These are phyloP conservation scores for Ferdinandea cuprea DNA, from an alignment of 2,888 invertebrate species.

Conservation along the genomic window DNA sequence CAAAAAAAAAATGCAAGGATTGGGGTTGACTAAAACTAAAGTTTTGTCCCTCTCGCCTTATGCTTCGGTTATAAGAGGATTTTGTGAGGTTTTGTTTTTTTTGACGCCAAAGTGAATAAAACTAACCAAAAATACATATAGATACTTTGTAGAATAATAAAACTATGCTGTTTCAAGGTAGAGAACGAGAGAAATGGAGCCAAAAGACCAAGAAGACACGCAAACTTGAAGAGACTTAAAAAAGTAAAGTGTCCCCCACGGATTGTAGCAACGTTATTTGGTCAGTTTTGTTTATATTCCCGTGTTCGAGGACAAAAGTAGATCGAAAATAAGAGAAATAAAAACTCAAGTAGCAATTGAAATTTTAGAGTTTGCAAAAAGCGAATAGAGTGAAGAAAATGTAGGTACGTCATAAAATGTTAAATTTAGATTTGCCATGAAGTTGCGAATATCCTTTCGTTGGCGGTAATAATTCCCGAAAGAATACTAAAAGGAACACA, in stretches of 20 bases:
- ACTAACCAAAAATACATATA: constrained; percentile 39
- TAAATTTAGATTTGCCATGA: not conserved
- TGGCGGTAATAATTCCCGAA: no score
- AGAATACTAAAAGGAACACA: no score
- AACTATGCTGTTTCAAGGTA: constrained; percentile 55
- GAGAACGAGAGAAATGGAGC: constrained; percentile 3
- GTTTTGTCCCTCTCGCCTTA: constrained; percentile 69
- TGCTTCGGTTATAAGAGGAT: constrained; percentile 71
- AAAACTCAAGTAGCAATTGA: constrained; percentile 16
- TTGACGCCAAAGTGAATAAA: constrained; percentile 18
- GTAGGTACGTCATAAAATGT: not conserved
- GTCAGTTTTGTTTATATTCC: constrained; percentile 19
- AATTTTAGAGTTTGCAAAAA: constrained; percentile 1
- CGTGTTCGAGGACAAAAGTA: not conserved
- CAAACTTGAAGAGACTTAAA: constrained; percentile 38
- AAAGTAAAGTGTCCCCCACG: constrained; percentile 32
- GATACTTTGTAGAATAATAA: constrained; percentile 46
- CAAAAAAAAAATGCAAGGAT: constrained; percentile 52
- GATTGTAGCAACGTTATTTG: constrained; percentile 34
- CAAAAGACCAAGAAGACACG: constrained; percentile 1
- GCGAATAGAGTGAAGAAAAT: not conserved
- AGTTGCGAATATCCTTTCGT: no score
- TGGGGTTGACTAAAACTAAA: constrained; percentile 72
- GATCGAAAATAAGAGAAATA: not conserved
- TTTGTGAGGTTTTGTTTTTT: constrained; percentile 74